Percentiles rank a stretch among this genome's conserved stretches.
phyloP scores from a whole-genome alignment of 2,797 vertebrate genomes.

The Rhinoraja longicauda region DNA sequence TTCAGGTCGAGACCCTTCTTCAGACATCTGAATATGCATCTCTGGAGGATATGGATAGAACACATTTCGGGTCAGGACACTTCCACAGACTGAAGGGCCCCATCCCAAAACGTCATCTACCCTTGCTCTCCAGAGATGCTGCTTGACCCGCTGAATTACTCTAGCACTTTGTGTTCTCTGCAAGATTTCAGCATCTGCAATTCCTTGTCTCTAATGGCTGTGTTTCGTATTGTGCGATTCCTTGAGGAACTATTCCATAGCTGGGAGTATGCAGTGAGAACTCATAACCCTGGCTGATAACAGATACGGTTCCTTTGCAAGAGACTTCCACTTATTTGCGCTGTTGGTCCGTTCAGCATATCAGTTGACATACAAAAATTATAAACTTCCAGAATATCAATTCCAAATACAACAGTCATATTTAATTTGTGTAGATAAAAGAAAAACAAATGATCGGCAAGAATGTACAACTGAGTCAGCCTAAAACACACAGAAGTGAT shows the following conservation, averaged over 20 bases:
- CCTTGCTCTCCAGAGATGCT: too few species aligned
- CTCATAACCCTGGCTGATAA: too few species aligned
- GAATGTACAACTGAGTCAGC: neutral
- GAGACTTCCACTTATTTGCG: neutral
- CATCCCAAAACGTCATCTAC: too few species aligned
- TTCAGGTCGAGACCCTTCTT: too few species aligned
- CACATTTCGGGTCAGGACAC: too few species aligned
- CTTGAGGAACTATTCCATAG: slow-evolving; percentile 20
- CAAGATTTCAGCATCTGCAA: too few species aligned
- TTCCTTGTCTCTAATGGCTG: too few species aligned
- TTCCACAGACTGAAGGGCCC: too few species aligned
- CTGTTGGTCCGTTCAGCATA: neutral
- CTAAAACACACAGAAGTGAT: neutral
- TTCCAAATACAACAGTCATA: neutral
- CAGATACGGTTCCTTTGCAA: neutral
- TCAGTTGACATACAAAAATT: neutral
- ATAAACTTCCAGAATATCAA: neutral
- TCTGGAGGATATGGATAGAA: too few species aligned
- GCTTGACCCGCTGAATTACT: too few species aligned
- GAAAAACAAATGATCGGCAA: neutral
- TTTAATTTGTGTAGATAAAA: neutral
- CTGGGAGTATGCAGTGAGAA: neutral
- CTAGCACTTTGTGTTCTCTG: too few species aligned
- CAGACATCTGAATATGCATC: too few species aligned
- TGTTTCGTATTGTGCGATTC: neutral